Evolutionary conservation across 2,888 invertebrate genomes (phyloP), one percentile per base, ranked within the genome.

Genomic region (Epirrhoe alternata): DNA sequence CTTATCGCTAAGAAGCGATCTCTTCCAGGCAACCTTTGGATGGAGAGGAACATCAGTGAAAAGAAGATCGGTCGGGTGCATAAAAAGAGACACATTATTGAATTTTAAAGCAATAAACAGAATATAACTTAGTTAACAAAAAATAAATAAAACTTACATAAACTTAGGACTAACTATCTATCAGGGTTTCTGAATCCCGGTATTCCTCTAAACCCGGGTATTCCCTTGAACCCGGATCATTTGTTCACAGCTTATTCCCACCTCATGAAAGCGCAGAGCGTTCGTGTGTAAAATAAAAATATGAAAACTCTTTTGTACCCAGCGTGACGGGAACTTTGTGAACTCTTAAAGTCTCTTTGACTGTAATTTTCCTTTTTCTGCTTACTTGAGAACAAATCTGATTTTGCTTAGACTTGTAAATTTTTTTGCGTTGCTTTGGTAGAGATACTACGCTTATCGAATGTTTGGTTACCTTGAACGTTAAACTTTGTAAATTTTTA

Each of bases 331-430:
- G 16, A 57, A 61, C 62, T 60, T 61, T 33, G 74, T 66, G 61
- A 61, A 70, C 70, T 68, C 73, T 74, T 76, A 75, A 80, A 82
- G 78, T 75, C 63, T 71, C 77, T 80, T 81, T 81, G 82, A 80
- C 76, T 80, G 73, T 78, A 82, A 81, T 83, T 83, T 84, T 82
- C 82, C 78, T 82, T 80, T 80, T 81, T 82, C 74, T 79, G 75
- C 78, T 76, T 74, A 72, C 77, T 68, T 77, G 67, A 71, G 38
- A 42, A 42, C 70, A 76, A 79, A 79, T 79, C 76, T 79, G 73
- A 74, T 69, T 69, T 71, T 70, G 38, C 12, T 42, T 12, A 42
- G 38, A 42, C 12, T 4, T 42, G 12, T 1, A 5, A 42, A 42
- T 12, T 7, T 33, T 33, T 33, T 5, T 5, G 38, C 8, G 8